phyloP scores from a whole-genome alignment of 2,113 vertebrate genomes.

The Clarias batrachus region DNA sequence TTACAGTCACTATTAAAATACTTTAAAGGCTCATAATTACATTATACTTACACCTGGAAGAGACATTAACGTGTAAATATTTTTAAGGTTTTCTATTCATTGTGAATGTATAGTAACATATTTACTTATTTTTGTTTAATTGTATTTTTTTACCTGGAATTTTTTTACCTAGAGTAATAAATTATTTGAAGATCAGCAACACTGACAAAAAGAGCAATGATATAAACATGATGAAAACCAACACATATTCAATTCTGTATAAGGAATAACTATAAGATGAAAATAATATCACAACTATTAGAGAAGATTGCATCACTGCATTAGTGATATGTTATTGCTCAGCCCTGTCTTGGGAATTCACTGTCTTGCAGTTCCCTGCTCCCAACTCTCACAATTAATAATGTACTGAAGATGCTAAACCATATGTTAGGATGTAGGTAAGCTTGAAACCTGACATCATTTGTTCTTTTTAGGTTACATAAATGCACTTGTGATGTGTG shows the following conservation, averaged over 20 bases:
- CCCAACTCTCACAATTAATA: neutral
- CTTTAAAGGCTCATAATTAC: neutral
- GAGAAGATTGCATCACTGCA: constrained; percentile 14
- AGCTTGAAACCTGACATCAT: neutral
- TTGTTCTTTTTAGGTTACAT: neutral
- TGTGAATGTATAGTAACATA: neutral
- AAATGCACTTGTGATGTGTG: neutral
- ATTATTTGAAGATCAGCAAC: neutral
- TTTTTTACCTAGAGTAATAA: neutral
- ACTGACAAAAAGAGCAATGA: neutral
- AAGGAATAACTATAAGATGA: neutral
- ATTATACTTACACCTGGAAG: neutral
- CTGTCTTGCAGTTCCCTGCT: neutral
- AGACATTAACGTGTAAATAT: neutral
- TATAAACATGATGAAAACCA: neutral
- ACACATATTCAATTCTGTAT: neutral
- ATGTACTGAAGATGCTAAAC: neutral
- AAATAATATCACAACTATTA: neutral
- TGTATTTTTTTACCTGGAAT: neutral
- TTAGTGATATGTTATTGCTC: neutral
- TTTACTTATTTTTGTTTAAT: neutral
- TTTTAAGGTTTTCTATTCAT: neutral
- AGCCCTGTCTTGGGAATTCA: neutral
- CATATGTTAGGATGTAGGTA: neutral
- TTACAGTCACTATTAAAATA: neutral